phyloP scores from a whole-genome alignment of 2,113 vertebrate genomes.

The Recurvirostra avosetta region DNA sequence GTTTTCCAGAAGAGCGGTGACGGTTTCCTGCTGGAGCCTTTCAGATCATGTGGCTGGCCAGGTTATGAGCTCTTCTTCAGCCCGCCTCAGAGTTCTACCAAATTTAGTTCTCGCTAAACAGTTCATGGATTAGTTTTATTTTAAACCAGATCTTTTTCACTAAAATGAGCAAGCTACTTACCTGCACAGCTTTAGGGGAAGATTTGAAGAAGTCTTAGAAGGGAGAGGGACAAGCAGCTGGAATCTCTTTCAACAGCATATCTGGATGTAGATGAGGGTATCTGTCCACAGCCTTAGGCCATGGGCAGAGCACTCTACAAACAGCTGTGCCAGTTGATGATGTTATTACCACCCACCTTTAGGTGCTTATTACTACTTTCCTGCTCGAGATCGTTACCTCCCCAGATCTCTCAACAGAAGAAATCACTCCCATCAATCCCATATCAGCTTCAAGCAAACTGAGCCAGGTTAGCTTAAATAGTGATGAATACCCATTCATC shows the following conservation, averaged over 20 bases:
- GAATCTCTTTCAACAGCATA: neutral
- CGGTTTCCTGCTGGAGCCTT: neutral
- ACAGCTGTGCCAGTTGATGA: neutral
- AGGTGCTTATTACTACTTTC: neutral
- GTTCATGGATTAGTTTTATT: neutral
- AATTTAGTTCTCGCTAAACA: neutral
- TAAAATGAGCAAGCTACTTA: neutral
- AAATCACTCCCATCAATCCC: neutral
- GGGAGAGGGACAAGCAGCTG: neutral
- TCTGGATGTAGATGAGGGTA: neutral
- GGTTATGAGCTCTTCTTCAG: neutral
- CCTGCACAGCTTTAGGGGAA: neutral
- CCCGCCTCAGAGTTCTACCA: neutral
- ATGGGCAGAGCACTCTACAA: neutral
- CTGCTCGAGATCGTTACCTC: neutral
- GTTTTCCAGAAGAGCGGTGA: neutral
- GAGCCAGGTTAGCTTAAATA: neutral
- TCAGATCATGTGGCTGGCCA: neutral
- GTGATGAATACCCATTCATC: neutral
- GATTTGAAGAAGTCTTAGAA: neutral
- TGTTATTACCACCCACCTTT: neutral
- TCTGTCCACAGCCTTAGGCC: neutral
- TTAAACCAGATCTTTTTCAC: neutral
- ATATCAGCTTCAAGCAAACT: neutral
- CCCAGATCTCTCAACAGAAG: neutral